Base-by-base conservation (phyloP, 2,888 invertebrate species). In the Balanococcus diminutus region DNA sequence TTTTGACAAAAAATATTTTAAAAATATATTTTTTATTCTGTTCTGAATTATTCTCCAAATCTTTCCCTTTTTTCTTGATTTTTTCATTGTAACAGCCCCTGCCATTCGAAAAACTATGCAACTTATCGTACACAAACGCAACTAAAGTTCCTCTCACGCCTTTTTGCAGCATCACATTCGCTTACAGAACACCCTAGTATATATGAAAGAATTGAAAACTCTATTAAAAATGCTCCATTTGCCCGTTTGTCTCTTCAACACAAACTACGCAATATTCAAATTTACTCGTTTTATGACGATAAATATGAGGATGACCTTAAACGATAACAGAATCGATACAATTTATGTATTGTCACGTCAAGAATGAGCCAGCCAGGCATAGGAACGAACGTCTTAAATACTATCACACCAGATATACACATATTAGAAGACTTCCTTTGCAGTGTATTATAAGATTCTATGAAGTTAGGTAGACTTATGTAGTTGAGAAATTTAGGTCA, bases 261-360 rank as follows among this genome's bases (percentile, higher is more conserved):
- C 36, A 36, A 4, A 6, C 36, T 4, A 36, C 2, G n/a, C 3
- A n/a, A 51, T 56, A 56, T 56, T 22, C 22, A 9, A 22, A 56
- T 56, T 56, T 22, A n/a, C 9, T 56, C 9, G 1, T 22, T 56
- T 56, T 22, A 56, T 22, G 0, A 8, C 8, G 22, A 9, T 19
- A 56, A 22, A 56, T 22, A n/a, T n/a, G n/a, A n/a, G n/a, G n/a
- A 56, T 56, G 56, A 67, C 28, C 67, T 67, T 67, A 25, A 2
- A 28, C 28, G 67, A 6, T 28, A 28, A 67, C 56, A 56, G 22
- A 67, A 67, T 67, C 28, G 28, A 67, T 67, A 28, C 28, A 67
- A 67, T 28, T 67, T 67, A 67, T 67, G 67, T 67, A 28, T 28
- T 67, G 31, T 67, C 67, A 67, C 67, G 67, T 67, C 28, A 28